Evolutionary conservation across 2,888 invertebrate genomes (phyloP).

Genomic region (Ophioninae sp.): DNA sequence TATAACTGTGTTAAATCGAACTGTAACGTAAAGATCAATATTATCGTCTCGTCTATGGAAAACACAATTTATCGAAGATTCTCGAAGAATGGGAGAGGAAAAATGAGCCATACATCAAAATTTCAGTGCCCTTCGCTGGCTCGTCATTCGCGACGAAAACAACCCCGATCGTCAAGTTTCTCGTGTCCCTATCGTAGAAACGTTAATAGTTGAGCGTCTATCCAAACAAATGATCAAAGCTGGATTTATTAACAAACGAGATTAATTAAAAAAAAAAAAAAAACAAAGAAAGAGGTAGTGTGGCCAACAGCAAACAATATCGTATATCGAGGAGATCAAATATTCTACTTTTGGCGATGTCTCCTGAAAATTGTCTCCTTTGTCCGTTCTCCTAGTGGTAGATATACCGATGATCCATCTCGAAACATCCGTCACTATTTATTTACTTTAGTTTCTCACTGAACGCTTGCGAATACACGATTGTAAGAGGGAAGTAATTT

Average conservation of each 20-base stretch:
- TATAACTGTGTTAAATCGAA: background rate
- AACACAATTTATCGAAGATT: background rate
- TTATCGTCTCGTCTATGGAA: background rate
- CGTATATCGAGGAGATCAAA: background rate
- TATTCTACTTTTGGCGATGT: background rate
- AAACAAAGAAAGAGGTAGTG: background rate
- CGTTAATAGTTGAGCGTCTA: background rate
- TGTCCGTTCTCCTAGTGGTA: background rate
- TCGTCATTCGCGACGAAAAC: background rate
- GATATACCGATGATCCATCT: background rate
- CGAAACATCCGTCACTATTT: background rate
- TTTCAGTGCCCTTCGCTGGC: background rate
- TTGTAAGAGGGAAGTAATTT: background rate
- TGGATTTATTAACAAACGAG: background rate
- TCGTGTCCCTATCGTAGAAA: background rate
- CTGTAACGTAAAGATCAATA: background rate
- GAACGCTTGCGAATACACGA: constrained; percentile 25
- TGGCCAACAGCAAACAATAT: background rate
- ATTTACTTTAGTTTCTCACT: constrained; percentile 35
- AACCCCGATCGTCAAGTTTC: background rate
- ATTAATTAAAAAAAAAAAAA: background rate
- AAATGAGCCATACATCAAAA: background rate
- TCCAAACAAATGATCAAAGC: background rate
- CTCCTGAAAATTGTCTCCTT: constrained; percentile 7
- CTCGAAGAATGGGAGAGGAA: background rate